Evolutionary conservation across 2,797 vertebrate genomes (phyloP).

Genomic region (Fistularia commersonii): DNA sequence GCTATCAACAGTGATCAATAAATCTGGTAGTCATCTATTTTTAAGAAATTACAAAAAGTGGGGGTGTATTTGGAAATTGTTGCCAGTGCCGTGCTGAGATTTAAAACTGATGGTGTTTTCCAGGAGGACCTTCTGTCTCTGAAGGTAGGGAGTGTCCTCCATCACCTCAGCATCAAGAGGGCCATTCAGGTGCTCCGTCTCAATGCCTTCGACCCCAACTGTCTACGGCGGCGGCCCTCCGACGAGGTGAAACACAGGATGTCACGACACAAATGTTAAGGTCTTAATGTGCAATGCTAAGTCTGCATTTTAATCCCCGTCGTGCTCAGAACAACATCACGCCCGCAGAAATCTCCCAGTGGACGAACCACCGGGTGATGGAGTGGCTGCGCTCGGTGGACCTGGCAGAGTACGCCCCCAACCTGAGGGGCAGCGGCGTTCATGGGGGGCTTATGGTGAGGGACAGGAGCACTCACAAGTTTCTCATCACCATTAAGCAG

Average conservation of each 20-base stretch:
- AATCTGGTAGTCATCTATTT: too few species aligned
- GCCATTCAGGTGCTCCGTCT: constrained; percentile 93
- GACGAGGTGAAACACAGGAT: constrained; percentile 79
- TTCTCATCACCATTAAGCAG: too few species aligned
- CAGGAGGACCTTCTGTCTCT: constrained; percentile 92
- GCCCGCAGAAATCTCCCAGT: constrained; percentile 85
- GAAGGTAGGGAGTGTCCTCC: constrained; percentile 92
- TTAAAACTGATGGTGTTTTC: background rate
- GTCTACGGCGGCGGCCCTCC: constrained; percentile 86
- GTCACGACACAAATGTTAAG: background rate
- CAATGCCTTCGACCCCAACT: constrained; percentile 86
- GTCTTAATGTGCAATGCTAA: too few species aligned
- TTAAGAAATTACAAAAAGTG: too few species aligned
- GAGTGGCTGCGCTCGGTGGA: constrained; percentile 95
- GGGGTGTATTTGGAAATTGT: too few species aligned
- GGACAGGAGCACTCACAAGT: background rate
- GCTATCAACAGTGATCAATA: too few species aligned
- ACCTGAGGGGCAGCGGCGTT: constrained; percentile 91
- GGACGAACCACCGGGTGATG: constrained; percentile 97
- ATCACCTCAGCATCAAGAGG: constrained; percentile 94
- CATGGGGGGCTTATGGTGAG: constrained; percentile 93
- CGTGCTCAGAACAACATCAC: constrained; percentile 78
- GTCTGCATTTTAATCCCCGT: background rate
- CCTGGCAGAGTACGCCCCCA: constrained; percentile 91
- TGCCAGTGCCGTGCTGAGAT: too few species aligned